phyloP scores from a whole-genome alignment of 2,888 invertebrate species.

The Torymus tubicola region DNA sequence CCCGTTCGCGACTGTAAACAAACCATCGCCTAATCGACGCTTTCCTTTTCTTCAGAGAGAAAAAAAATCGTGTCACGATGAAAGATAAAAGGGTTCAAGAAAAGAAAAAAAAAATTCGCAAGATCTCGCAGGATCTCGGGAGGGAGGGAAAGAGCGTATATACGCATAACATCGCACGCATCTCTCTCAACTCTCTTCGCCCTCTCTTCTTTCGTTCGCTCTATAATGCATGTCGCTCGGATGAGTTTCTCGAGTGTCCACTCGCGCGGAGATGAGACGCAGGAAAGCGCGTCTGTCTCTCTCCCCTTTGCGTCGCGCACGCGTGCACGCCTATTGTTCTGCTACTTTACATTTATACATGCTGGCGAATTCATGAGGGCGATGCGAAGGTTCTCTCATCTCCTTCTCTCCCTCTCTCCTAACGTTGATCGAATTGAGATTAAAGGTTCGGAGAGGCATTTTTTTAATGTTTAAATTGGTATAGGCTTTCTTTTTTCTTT shows the following conservation, averaged over 20 bases:
- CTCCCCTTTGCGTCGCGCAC: not conserved
- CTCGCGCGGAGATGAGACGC: not conserved
- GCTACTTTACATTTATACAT: constrained; percentile 40
- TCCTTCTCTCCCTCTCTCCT: not conserved
- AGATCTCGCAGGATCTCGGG: constrained; percentile 1
- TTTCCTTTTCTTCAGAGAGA: not conserved
- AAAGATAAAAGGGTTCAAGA: constrained; percentile 4
- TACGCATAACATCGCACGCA: too few species aligned
- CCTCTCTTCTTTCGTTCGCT: not conserved
- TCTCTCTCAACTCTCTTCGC: too few species aligned
- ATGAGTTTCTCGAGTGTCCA: constrained; percentile 39
- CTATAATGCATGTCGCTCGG: constrained; percentile 19
- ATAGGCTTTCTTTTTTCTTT: too few species aligned
- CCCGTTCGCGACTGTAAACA: too few species aligned
- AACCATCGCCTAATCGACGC: not conserved
- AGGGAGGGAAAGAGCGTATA: constrained; percentile 3
- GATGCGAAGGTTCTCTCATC: not conserved
- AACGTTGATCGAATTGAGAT: not conserved
- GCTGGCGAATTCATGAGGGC: constrained; percentile 12
- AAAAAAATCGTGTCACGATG: not conserved
- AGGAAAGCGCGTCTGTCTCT: constrained; percentile 12
- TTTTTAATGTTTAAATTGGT: too few species aligned
- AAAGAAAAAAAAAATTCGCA: not conserved
- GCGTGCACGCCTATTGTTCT: not conserved
- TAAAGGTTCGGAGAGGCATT: too few species aligned